Base-by-base conservation (phyloP, 2,888 invertebrate species). In the Phlogophora meticulosa region DNA sequence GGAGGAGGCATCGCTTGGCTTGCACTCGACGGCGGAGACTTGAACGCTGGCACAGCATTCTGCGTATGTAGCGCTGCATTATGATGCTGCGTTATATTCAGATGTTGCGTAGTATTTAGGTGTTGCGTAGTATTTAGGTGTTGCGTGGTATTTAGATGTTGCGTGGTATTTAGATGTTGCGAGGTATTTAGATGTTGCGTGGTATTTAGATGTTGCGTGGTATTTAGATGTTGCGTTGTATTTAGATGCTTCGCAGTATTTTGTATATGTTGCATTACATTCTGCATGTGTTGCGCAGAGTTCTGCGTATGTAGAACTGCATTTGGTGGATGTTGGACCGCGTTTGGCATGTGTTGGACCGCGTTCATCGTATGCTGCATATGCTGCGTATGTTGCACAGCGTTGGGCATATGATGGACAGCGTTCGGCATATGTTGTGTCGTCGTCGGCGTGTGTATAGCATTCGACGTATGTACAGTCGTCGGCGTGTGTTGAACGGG, bases 1-100 rank as follows among this genome's bases (percentile, higher is more conserved):
- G 94, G 94, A 3, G 94, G 94, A 34, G 93, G 93, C 93, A 93
- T 93, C 2, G 90, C 86, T 17, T 72, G 73, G 43, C 78, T 71
- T 5, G 77, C 73, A 57, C 69, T 64, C 0, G 69, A 32, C 20
- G 46, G 38, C 10, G 62, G 62, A 5, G 77, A 68, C 52, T 69
- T 58, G 60, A 73, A 74, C 5, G 66, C n/a, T 11, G 61, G 49
- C 13, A 61, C 85, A 34, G 68, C 36, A 32, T 55, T 58, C 1
- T 34, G 72, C 43, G 3, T 53, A 32, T 68, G 55, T n/a, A 51
- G 67, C 9, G 4, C 10, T 2, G 28, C 17, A 42, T 64, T 61
- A 17, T 51, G 51, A 28, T 49, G 59, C 17, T 28, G 38, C 17
- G 15, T 15, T 2, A 24, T 28, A 59, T 59, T 59, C 3, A 40